These are phyloP conservation scores for Aethina tumida DNA, from an alignment of 1,140 invertebrate species.

Conservation along the genomic window DNA sequence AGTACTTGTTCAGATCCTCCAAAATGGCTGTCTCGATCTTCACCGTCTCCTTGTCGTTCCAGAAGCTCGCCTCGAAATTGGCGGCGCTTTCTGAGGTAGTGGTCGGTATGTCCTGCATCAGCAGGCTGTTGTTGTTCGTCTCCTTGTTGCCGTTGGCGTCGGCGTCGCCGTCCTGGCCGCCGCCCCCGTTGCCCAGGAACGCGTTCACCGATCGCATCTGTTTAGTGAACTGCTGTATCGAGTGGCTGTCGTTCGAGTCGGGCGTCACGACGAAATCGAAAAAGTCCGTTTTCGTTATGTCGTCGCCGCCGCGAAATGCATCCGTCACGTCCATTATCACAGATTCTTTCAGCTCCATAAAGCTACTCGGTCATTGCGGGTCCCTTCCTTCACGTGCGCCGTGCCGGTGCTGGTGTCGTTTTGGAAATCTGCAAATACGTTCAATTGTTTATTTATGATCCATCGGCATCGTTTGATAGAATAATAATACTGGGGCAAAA, in stretches of 20 bases:
- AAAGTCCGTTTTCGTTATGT: constrained; percentile 69
- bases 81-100: constrained; percentile 34
- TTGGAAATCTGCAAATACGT: constrained; percentile 14
- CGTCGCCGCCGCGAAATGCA: constrained; percentile 58
- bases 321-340: constrained; percentile 66
- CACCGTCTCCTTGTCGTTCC: constrained; percentile 60
- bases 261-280: constrained; percentile 79
- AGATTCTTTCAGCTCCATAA: constrained; percentile 27
- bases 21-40: constrained; percentile 60
- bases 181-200: constrained; percentile 41
- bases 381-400: constrained; percentile 3
- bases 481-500: too few relatives aligned
- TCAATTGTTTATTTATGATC: too few relatives aligned
- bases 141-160: constrained; percentile 49
- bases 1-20: constrained; percentile 71
- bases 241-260: constrained; percentile 49
- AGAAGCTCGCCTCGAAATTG: constrained; percentile 54
- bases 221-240: constrained; percentile 49
- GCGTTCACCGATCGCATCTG: constrained; percentile 52
- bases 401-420: constrained; percentile 1
- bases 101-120: constrained; percentile 29
- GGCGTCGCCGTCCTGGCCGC: constrained; percentile 40
- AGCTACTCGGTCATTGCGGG: constrained; percentile 9
- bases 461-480: too few relatives aligned
- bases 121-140: constrained; percentile 54